Evolutionary conservation across 2,797 vertebrate species (phyloP), one percentile per base, ranked within the genome.

Genomic region (Neosilurus hyrtlii): DNA sequence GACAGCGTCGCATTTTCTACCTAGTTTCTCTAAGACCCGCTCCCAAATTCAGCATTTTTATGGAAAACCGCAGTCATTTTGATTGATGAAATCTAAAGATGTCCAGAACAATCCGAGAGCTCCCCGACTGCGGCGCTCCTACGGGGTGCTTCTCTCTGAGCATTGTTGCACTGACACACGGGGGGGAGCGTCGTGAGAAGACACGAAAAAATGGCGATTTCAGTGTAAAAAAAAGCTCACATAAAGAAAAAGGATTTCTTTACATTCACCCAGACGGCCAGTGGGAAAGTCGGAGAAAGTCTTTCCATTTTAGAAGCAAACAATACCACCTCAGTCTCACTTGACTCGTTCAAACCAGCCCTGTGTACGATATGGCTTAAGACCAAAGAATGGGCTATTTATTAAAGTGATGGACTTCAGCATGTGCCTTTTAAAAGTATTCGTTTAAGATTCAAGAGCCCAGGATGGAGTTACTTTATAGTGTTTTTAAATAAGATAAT

Each of bases 51-150:
- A 96, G 96, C 94, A 96, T 94, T 98, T 99, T 99, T 97, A 99
- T 99, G 97, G 97, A 99, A 99, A 99, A 99, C 97, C 95, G 97
- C 96, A 99, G 98, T 99, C 97, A 99, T 96, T 99, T 99, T 99
- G 98, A 99, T 99, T 99, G 97, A 99, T 99, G 97, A 99, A 99
- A 99, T 98, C 96, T 96, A 98, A 97, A 98, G 98, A 98, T 97
- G 97, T 96, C 96, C 96, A 96, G 95, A 97, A 96, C 94, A 97
- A 96, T 96, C 96, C 95, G 92, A 94, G 96, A 96, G 98, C 96
- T 97, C 97, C 95, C 97, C 97, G 94, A 97, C 97, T 97, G 97
- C 96, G 97, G 95, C 95, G 95, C 96, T 96, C 96, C 96, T 96
- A 95, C 96, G 93, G 97, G 96, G 97, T 95, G 91, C 96, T 96